Evolutionary conservation across 2,888 invertebrate species (phyloP), one percentile per base, ranked within the genome.

Genomic region (Thereva unica): DNA sequence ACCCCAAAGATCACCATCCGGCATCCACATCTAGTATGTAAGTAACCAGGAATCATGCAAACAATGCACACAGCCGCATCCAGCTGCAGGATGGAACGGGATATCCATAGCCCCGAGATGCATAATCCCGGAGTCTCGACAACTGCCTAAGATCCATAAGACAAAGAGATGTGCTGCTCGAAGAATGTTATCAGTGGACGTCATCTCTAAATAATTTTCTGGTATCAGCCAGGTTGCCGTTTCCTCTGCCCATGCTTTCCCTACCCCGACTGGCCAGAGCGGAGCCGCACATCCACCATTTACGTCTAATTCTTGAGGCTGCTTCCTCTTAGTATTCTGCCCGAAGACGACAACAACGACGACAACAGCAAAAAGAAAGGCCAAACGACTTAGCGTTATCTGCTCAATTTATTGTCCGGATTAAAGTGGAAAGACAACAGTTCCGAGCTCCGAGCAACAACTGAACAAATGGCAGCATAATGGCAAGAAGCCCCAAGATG

Each of bases 331-430:
- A 37, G 47, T 42, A 10, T 47, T 59, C 47, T 45, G 37, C 47
- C 12, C 47, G 47, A 59, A 45, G 57, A 57, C 45, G 50, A n/a
- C 9, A 12, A 47, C 47, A 44, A 56, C 56, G 44, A 44, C 45
- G 47, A 35, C 47, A 47, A n/a, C 47, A 59, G 47, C 57, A 59
- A 59, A 59, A 59, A 59, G 57, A 59, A 59, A 37, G 57, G 57
- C 57, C 57, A 63, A 63, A 63, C 63, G 52, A 63, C 63, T 63
- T 63, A 64, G 53, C 64, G 64, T 64, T 64, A 64, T 64, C 64
- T 52, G 64, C 44, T 64, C 53, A 64, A 64, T 64, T 64, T 64
- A 64, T 64, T 64, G 64, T 53, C 54, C 50, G 53, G 64, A 53
- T 64, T 64, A 53, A 54, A 64, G 64, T 64, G 42, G 54, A 64